A percentile compares a stretch with the other conserved stretches of the same genome.
Evolutionary conservation across 2,797 vertebrate genomes (phyloP).

Genomic region (Saxicola maurus): DNA sequence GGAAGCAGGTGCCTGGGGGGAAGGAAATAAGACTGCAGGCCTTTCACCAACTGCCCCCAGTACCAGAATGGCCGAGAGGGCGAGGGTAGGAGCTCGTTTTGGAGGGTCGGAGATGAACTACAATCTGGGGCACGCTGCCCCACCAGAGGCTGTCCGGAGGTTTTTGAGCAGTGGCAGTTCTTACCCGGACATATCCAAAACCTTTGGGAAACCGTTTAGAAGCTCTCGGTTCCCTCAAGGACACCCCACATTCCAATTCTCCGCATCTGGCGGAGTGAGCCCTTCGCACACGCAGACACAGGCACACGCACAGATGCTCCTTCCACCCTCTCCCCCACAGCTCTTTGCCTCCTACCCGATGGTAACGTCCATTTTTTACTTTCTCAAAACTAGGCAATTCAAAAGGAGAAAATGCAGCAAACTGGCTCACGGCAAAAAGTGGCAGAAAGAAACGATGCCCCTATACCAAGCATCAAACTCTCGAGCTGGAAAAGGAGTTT

Average conservation of each 20-base stretch:
- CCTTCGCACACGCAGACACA: not conserved
- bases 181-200: not conserved
- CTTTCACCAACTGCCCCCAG: not conserved
- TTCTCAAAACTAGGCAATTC: slow-evolving; percentile 79
- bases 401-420: slow-evolving; percentile 87
- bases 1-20: not conserved
- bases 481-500: slow-evolving; percentile 98
- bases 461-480: slow-evolving; percentile 96
- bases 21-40: not conserved
- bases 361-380: slow-evolving; percentile 62
- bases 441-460: slow-evolving; percentile 97
- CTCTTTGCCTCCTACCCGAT: not conserved
- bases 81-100: not conserved
- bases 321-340: not conserved
- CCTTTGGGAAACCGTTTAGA: not conserved
- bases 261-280: not conserved
- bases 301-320: not conserved
- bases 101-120: not conserved
- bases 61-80: not conserved
- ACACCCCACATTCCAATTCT: not conserved
- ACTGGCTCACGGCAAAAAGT: slow-evolving; percentile 96
- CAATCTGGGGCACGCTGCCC: rapidly evolving
- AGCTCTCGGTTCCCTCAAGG: not conserved
- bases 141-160: not conserved
- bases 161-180: not conserved